A percentile compares a stretch with the other conserved stretches of the same genome.
Conservation (phyloP, 1,140 invertebrate species). For the Polypedilum pembai region DNA sequence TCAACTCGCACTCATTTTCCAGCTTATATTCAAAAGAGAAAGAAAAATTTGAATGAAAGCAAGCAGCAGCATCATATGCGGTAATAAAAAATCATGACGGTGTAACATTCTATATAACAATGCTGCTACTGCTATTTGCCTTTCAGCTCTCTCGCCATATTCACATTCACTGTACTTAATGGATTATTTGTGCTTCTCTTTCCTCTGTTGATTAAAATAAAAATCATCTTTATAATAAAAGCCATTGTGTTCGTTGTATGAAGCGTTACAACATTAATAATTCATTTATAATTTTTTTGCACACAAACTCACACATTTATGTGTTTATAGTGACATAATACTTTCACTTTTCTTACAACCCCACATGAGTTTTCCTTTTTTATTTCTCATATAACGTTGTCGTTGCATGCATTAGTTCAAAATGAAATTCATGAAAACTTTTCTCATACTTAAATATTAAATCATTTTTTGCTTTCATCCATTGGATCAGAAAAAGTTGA, state of each 20-base stretch:
- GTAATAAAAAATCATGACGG: slow-evolving; percentile 18
- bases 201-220: slow-evolving; percentile 7
- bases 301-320: no score
- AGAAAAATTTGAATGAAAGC: neutral
- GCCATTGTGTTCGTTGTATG: neutral
- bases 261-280: slow-evolving; percentile 12
- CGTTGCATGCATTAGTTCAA: no score
- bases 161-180: slow-evolving; percentile 18
- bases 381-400: no score
- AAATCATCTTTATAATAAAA: slow-evolving; percentile 14
- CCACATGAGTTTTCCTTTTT: neutral
- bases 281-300: neutral
- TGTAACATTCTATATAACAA: slow-evolving; percentile 19
- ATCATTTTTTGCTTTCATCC: no score
- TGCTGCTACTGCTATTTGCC: slow-evolving; percentile 5
- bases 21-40: neutral
- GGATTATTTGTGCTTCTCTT: slow-evolving; percentile 16
- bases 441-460: neutral
- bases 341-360: neutral
- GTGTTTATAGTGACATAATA: slow-evolving; percentile 8
- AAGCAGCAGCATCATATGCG: slow-evolving; percentile 10
- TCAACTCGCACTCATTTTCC: neutral
- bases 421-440: neutral
- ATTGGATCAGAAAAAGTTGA: no score
- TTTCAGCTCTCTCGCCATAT: neutral